Percentiles rank a stretch among this genome's conserved stretches.
Evolutionary conservation across 2,113 vertebrate species (phyloP).

Genomic region (Centropristis striata): DNA sequence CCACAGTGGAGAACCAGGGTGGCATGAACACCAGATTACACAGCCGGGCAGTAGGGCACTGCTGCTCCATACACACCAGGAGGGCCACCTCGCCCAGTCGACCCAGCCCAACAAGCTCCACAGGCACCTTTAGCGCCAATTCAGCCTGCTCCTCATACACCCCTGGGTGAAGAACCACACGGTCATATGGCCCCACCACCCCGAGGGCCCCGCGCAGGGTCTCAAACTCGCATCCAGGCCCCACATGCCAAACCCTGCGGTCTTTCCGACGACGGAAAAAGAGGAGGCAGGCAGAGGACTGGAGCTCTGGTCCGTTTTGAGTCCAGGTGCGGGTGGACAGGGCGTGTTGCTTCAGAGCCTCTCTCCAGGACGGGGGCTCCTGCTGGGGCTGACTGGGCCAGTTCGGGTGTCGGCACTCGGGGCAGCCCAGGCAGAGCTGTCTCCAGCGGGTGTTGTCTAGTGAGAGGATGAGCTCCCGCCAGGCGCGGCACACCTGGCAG

Average conservation of each 20-base stretch:
- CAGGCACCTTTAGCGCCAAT: conserved; percentile 89
- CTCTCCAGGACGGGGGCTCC: conserved; percentile 90
- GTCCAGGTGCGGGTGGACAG: conserved; percentile 90
- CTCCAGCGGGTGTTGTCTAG: conserved; percentile 93
- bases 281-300: conserved; percentile 89
- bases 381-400: conserved; percentile 89
- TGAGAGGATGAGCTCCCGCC: conserved; percentile 90
- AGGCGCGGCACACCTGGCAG: conserved; percentile 91
- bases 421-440: conserved; percentile 89
- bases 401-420: conserved; percentile 90
- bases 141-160: conserved; percentile 91
- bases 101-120: conserved; percentile 90
- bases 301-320: conserved; percentile 85
- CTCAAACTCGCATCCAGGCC: conserved; percentile 84
- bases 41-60: conserved; percentile 89
- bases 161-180: conserved; percentile 87
- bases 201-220: conserved; percentile 88
- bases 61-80: conserved; percentile 91
- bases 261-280: conserved; percentile 89
- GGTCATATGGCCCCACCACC: conserved; percentile 85
- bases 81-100: conserved; percentile 88
- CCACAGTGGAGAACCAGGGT: conserved; percentile 89
- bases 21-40: conserved; percentile 93
- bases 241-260: conserved; percentile 85
- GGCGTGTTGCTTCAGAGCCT: conserved; percentile 89